Conservation (phyloP, 2,113 vertebrate species). For the Eonycteris spelaea region DNA sequence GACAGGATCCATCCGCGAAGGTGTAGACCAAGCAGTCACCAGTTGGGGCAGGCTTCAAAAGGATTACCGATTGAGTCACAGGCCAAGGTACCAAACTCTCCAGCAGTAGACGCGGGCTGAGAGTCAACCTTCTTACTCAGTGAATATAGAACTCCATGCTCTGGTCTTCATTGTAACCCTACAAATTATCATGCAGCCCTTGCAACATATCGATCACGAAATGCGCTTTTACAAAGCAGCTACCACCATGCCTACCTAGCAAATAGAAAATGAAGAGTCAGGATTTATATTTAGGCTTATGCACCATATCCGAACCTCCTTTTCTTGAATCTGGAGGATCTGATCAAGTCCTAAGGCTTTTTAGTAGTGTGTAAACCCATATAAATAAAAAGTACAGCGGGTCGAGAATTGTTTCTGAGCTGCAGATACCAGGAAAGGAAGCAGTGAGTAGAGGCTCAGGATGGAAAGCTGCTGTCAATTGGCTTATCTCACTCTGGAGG, state of each 20-base stretch:
- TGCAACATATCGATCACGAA: not conserved
- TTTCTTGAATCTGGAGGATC: not conserved
- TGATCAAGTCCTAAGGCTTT: not conserved
- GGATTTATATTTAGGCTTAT: not conserved
- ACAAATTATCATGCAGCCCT: no score
- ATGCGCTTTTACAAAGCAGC: not conserved
- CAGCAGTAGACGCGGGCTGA: not conserved
- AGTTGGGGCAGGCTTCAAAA: no score
- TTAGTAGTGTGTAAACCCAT: fast-evolving
- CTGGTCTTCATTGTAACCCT: not conserved
- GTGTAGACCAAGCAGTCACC: no score
- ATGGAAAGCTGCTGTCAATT: not conserved
- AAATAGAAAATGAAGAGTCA: not conserved
- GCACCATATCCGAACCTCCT: not conserved
- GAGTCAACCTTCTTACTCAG: not conserved
- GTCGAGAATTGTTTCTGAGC: no score
- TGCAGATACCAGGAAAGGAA: not conserved
- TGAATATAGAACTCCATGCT: no score
- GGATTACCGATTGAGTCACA: not conserved
- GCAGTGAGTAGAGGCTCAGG: no score
- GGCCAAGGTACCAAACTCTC: not conserved
- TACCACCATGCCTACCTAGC: not conserved
- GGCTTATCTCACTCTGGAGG: not conserved
- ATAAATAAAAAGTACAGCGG: not conserved
- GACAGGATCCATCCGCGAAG: not conserved